These are phyloP conservation scores for Norana najaformis DNA, from an alignment of 2,888 invertebrate species.

Conservation along the genomic window DNA sequence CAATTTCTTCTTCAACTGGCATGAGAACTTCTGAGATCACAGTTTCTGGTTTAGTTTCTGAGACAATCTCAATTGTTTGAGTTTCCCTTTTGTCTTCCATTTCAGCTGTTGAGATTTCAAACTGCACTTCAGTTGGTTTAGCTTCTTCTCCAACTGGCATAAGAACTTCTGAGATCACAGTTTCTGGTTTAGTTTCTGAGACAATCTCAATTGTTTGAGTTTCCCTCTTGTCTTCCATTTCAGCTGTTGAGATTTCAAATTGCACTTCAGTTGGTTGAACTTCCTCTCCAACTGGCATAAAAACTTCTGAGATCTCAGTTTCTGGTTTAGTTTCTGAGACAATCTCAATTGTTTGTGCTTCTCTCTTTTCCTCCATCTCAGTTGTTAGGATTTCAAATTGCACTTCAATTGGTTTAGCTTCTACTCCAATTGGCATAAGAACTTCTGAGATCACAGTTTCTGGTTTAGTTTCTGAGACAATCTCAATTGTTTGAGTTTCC, in stretches of 20 bases:
- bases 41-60: slow-evolving; percentile 19
- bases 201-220: slow-evolving; percentile 33
- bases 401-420: slow-evolving; percentile 30
- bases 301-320: slow-evolving; percentile 23
- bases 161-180: slow-evolving; percentile 17
- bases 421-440: slow-evolving; percentile 28
- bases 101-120: slow-evolving; percentile 30
- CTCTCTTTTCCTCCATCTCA: not conserved
- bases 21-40: slow-evolving; percentile 26
- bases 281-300: slow-evolving; percentile 30
- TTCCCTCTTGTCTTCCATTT: slow-evolving; percentile 27
- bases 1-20: slow-evolving; percentile 30
- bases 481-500: not conserved
- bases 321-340: not conserved
- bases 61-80: slow-evolving; percentile 26
- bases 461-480: not conserved
- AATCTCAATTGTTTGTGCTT: not conserved
- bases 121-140: slow-evolving; percentile 34
- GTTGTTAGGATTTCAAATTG: not conserved
- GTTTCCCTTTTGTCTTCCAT: slow-evolving; percentile 33
- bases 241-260: slow-evolving; percentile 31
- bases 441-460: slow-evolving; percentile 24
- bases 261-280: slow-evolving; percentile 32
- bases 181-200: slow-evolving; percentile 21
- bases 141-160: slow-evolving; percentile 32